Base-by-base conservation (phyloP, 2,888 invertebrate species). In the Cosmorhoe ocellata region DNA sequence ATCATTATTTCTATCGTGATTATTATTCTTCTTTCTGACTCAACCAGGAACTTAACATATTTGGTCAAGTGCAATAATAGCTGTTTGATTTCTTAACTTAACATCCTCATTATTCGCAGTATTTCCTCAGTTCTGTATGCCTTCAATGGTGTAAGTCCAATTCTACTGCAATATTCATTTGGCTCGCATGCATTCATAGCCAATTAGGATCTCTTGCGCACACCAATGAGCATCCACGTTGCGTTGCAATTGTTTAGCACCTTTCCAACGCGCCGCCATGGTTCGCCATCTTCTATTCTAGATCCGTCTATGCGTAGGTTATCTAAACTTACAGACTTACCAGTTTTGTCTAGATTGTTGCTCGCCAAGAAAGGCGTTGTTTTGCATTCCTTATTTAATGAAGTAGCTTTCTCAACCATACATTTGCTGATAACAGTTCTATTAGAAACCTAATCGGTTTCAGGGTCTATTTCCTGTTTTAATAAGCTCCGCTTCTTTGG, bases 141-240 rank as follows among this genome's bases (percentile, higher is more conserved):
- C n/a, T n/a, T n/a, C n/a, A 10, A 22, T 5, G 6, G 18, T 33
- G 18, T 30, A 38, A 9, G 24, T 44, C 42, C 14, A 24, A 41
- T 41, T 45, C 14, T 18, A 24, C 12, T 36, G 27, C 53, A 31
- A 43, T 39, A 37, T 51, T 27, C 37, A 45, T 43, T 37, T 24
- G 41, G 26, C 65, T 62, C 64, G 30, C 18, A 12, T 44, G 39
- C 44, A 41, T 62, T 62, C 62, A 50, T 44, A 62, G 62, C 63
- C 65, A 71, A 74, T 76, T 76, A 72, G 71, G 66, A 64, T 63
- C 52, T 71, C 68, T 65, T 74, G 67, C 71, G 66, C 63, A 58
- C 55, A 62, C 54, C 63, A 70, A 69, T 74, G 73, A 74, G 56
- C 67, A 68, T 60, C 52, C 61, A 63, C 41, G 42, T 43, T 50